phyloP scores from a whole-genome alignment of 2,113 vertebrate genomes.

The Aspiorhynchus laticeps region DNA sequence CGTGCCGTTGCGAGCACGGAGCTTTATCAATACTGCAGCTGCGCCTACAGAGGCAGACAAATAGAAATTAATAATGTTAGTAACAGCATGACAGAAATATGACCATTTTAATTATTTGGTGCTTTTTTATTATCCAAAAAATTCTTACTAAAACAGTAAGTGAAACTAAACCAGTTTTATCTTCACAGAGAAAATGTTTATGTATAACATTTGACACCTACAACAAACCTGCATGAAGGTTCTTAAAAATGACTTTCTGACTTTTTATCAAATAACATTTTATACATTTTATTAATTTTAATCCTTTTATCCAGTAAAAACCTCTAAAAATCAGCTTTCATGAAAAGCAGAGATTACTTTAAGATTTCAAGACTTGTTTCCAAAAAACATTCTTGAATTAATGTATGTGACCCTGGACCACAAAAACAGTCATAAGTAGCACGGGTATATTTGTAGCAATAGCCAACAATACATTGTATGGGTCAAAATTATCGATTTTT shows the following conservation, averaged over 20 bases:
- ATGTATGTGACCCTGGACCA: too few species aligned
- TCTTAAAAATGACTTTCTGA: background rate
- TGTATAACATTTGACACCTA: background rate
- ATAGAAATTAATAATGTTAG: fast-evolving
- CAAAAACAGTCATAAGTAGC: too few species aligned
- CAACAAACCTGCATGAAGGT: background rate
- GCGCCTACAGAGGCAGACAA: constrained; percentile 75
- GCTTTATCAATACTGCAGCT: constrained; percentile 94
- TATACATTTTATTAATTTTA: background rate
- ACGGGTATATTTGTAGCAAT: too few species aligned
- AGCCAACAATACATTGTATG: too few species aligned
- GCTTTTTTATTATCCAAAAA: background rate
- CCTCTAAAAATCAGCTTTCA: background rate
- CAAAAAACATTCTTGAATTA: too few species aligned
- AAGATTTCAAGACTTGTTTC: background rate
- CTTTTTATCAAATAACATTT: background rate
- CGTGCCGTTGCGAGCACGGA: constrained; percentile 72
- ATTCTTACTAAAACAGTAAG: background rate
- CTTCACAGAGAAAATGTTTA: background rate
- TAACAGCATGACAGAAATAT: background rate
- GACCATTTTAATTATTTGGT: background rate
- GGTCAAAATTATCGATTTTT: too few species aligned
- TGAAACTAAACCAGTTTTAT: background rate
- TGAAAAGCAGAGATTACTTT: background rate
- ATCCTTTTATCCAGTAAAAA: background rate